Evolutionary conservation across 2,797 vertebrate genomes (phyloP), one percentile per base, ranked within the genome.

Genomic region (Sternarchorhynchus goeldii): DNA sequence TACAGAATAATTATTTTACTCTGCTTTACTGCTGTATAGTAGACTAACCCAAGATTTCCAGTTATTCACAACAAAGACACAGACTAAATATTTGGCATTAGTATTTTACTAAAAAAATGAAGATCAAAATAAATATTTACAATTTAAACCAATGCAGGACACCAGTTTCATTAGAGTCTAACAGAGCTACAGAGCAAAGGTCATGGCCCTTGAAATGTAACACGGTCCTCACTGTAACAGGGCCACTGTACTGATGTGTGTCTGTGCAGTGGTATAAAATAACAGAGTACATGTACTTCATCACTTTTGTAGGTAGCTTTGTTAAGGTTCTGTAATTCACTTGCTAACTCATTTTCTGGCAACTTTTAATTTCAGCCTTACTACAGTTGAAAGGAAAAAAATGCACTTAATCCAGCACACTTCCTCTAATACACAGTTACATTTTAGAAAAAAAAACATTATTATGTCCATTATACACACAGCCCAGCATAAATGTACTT

Each of bases 101-200:
- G 56, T 87, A 76, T 88, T 93, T 93, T 92, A 92, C 90, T 92
- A 89, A 91, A 90, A 92, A 94, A 92, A 91, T 79, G 74, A 85
- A 69, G 87, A 89, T 88, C 86, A 90, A 91, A 93, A 93, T 90
- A 91, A 93, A 92, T 87, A 93, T 86, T 82, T 90, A 92, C 91
- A 92, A 81, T 87, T 88, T 84, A 89, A 89, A 88, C 81, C 79
- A 87, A 91, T 87, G 87, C 71, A 85, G 89, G 84, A 91, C 81
- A 86, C 86, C 83, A 82, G 83, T 73, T 88, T 88, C 85, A 80
- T 87, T 83, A 87, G 74, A 89, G 87, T 84, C 87, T 88, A 89
- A 84, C 82, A 89, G 87, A 89, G 78, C 29, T 82, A 88, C 88
- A 77, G 73, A 75, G 70, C 36, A 58, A 80, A 84, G 81, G 74